phyloP scores from a whole-genome alignment of 2,888 invertebrate species.

The Eupithecia vulgata region DNA sequence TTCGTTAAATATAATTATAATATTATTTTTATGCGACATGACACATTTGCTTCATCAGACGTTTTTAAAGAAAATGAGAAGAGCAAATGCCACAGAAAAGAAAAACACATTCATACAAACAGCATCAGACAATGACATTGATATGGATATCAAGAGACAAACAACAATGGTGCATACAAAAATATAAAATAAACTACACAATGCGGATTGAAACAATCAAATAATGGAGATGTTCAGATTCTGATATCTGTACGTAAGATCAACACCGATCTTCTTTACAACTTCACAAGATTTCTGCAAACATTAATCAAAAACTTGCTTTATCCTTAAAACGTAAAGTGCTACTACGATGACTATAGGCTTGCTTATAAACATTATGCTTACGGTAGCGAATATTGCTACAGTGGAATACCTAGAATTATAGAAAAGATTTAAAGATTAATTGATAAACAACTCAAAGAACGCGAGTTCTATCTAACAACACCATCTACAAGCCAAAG shows the following conservation, averaged over 20 bases:
- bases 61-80: slow-evolving; percentile 2
- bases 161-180: slow-evolving; percentile 19
- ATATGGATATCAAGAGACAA: slow-evolving; percentile 16
- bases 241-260: slow-evolving; percentile 8
- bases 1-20: not conserved
- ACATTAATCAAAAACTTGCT: not conserved
- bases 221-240: slow-evolving; percentile 7
- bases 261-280: not conserved
- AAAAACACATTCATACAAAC: not conserved
- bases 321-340: not conserved
- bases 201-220: slow-evolving; percentile 10
- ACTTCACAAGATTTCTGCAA: not conserved
- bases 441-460: not conserved
- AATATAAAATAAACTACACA: slow-evolving; percentile 8
- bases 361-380: not conserved
- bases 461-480: not conserved
- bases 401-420: not conserved
- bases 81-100: not conserved
- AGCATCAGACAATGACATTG: slow-evolving; percentile 17
- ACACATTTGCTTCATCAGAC: not conserved
- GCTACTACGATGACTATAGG: not conserved
- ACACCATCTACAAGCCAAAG: not conserved
- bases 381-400: not conserved
- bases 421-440: not conserved
- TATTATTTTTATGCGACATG: not conserved